A percentile compares a stretch with the other conserved stretches of the same genome.
phyloP scores from a whole-genome alignment of 2,888 invertebrate species.

The Eupelmus urozonus region DNA sequence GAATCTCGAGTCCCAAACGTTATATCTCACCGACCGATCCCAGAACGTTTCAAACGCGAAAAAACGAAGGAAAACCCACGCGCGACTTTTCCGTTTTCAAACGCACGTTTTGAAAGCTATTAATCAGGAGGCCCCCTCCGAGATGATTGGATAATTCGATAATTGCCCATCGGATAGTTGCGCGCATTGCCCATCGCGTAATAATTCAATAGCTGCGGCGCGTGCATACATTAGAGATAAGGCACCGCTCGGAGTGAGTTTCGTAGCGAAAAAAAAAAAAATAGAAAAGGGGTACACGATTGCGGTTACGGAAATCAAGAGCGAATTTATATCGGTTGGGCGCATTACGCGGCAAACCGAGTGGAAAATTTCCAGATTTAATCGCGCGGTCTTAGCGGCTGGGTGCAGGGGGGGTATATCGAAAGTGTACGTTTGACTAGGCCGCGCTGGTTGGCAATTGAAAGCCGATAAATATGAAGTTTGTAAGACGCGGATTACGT shows the following conservation, averaged over 20 bases:
- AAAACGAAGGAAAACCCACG: neutral
- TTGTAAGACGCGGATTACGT: slow-evolving; percentile 7
- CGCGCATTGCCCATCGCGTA: no score
- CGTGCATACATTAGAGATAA: neutral
- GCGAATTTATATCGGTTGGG: slow-evolving; percentile 1
- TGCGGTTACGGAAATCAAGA: neutral
- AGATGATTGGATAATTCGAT: slow-evolving; percentile 55
- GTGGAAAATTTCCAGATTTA: slow-evolving; percentile 28
- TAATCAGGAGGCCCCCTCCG: slow-evolving; percentile 39
- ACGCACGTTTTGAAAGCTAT: slow-evolving; percentile 16
- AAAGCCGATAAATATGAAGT: slow-evolving; percentile 1
- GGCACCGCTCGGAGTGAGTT: neutral
- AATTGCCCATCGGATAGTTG: slow-evolving; percentile 42
- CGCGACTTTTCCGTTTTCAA: slow-evolving; percentile 17
- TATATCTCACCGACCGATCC: no score
- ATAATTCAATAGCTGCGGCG: slow-evolving; percentile 23
- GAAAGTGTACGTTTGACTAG: neutral
- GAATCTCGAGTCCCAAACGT: no score
- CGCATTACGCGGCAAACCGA: slow-evolving; percentile 1
- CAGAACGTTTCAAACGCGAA: no score
- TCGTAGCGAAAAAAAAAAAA: neutral
- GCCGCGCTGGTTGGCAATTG: no score
- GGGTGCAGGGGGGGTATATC: neutral
- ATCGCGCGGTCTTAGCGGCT: slow-evolving; percentile 2
- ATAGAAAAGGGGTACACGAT: neutral